These are phyloP conservation scores for Conus ventricosus DNA, from an alignment of 1,140 invertebrate species.

Conservation along the genomic window DNA sequence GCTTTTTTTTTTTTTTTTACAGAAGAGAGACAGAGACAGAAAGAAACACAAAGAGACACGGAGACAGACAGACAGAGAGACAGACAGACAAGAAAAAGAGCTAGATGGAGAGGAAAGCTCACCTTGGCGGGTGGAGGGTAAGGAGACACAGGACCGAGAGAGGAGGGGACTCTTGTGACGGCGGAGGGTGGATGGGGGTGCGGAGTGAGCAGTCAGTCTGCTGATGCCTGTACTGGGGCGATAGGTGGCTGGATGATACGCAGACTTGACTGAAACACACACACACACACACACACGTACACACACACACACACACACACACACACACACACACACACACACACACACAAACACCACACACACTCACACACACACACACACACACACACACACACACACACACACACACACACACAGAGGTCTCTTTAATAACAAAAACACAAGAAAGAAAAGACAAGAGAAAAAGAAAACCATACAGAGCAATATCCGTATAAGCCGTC, in stretches of 20 bases:
- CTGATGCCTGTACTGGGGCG: conserved; percentile 39
- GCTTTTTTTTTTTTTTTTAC: no score
- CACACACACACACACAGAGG: no score
- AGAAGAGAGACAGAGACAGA: no score
- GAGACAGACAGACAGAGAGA: background rate
- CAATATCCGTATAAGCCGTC: no score
- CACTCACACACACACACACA: no score
- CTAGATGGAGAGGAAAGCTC: background rate
- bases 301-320: conserved; percentile 1
- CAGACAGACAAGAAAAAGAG: background rate
- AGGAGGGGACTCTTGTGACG: background rate
- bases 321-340: conserved; percentile 6
- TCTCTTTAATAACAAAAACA: no score
- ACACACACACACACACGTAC: conserved; percentile 5
- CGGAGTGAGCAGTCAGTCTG: background rate
- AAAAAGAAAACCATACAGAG: no score
- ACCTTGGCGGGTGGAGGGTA: conserved; percentile 31
- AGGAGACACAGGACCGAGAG: conserved; percentile 28
- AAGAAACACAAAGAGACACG: no score
- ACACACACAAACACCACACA: no score
- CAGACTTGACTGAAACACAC: conserved; percentile 44
- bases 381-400: background rate
- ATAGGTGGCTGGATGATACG: conserved; percentile 56
- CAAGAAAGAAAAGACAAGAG: no score
- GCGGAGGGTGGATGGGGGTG: conserved; percentile 20